A percentile compares a stretch with the other conserved stretches of the same genome.
These are phyloP conservation scores for Ploceus nigricollis DNA, from an alignment of 2,113 vertebrate genomes.

Conservation along the genomic window DNA sequence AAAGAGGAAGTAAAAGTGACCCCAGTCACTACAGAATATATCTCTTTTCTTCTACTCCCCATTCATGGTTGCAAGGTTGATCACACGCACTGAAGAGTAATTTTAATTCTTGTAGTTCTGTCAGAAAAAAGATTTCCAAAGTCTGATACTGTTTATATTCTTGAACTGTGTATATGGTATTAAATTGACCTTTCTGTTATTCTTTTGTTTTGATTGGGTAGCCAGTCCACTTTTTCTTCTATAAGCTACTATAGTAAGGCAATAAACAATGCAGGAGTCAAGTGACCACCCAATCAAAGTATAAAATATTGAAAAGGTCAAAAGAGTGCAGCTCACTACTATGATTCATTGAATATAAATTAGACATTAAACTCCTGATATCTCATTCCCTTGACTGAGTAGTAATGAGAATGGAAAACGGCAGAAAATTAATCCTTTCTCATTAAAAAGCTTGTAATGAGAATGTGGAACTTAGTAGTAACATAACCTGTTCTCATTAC, in stretches of 20 bases:
- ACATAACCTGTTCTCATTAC: constrained; percentile 37
- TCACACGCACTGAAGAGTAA: neutral
- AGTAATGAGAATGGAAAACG: constrained; percentile 64
- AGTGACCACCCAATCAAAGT: constrained; percentile 49
- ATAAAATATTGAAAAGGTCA: constrained; percentile 65
- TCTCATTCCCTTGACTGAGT: constrained; percentile 43
- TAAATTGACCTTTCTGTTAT: neutral
- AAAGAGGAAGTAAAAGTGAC: neutral
- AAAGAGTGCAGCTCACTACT: constrained; percentile 20
- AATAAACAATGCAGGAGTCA: constrained; percentile 48
- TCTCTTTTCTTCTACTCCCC: neutral
- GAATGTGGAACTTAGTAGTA: constrained; percentile 28
- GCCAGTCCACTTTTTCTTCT: neutral
- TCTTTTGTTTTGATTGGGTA: neutral
- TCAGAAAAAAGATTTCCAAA: neutral
- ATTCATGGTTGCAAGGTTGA: neutral
- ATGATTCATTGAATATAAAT: constrained; percentile 66
- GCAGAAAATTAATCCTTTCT: constrained; percentile 66
- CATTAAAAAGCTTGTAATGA: constrained; percentile 64
- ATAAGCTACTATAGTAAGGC: neutral
- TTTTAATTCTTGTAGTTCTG: neutral
- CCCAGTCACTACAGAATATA: neutral
- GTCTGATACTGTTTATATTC: neutral
- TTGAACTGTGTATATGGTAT: neutral
- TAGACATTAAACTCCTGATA: constrained; percentile 57